A percentile compares a stretch with the other conserved stretches of the same genome.
Evolutionary conservation across 2,113 vertebrate genomes (phyloP).

Genomic region (Etheostoma spectabile): DNA sequence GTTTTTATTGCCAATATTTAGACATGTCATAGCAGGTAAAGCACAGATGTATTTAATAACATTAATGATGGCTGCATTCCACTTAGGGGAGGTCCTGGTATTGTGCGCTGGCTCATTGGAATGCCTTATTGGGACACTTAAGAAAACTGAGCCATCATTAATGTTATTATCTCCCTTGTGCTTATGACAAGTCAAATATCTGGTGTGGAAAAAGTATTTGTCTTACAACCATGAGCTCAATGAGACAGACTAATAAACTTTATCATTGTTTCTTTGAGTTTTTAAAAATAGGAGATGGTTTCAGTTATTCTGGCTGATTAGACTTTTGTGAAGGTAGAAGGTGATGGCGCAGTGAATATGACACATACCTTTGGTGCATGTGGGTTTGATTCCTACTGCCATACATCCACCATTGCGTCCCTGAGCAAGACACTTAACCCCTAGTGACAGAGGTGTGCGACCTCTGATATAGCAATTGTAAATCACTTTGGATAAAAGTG

Average conservation of each 20-base stretch:
- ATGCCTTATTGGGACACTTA: background rate
- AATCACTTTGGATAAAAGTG: too few species aligned
- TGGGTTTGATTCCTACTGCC: too few species aligned
- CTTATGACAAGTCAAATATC: background rate
- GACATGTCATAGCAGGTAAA: background rate
- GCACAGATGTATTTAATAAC: background rate
- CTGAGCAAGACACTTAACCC: too few species aligned
- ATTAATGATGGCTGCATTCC: background rate
- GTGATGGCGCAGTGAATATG: background rate
- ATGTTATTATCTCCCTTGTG: background rate
- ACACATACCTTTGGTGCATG: too few species aligned
- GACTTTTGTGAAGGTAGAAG: background rate
- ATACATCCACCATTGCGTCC: too few species aligned
- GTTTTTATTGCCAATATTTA: background rate
- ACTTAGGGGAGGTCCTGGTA: background rate
- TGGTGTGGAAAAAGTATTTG: too few species aligned
- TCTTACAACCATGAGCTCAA: background rate
- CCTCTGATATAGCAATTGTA: too few species aligned
- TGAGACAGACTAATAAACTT: too few species aligned
- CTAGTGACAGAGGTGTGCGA: too few species aligned
- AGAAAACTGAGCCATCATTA: background rate
- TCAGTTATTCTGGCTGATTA: too few species aligned
- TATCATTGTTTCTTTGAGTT: background rate
- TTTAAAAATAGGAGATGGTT: background rate
- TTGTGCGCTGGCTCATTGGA: background rate